Evolutionary conservation across 2,888 invertebrate genomes (phyloP), one percentile per base, ranked within the genome.

Genomic region (Elgonia sp.): DNA sequence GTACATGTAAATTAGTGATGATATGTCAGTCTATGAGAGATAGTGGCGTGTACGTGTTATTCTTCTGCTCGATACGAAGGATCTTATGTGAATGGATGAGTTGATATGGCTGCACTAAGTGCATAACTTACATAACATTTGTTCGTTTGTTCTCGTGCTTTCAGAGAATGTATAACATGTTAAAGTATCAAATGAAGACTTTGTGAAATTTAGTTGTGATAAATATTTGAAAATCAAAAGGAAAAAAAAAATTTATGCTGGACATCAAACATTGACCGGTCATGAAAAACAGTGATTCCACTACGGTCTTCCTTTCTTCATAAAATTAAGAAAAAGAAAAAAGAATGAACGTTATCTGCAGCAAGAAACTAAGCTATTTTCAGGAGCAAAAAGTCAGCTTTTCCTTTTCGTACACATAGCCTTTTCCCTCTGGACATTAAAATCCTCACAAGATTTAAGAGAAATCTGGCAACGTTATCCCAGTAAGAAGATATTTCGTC

Each of bases 391-490:
- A 83, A 83, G 83, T 79, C 20, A 65, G 65, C 77, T 79, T 69
- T 83, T 84, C 62, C 87, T 82, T 82, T 82, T 50, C 72, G 80
- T 85, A 63, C 46, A 77, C 72, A 77, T 72, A 72, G 76, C 77
- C 75, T 80, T 87, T 79, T 87, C 83, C 72, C 73, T 75, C 83
- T 80, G 83, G 83, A 87, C 87, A 84, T 87, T 87, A 87, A 87
- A 87, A 87, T 84, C 83, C 83, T 80, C 69, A 55, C 57, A 84
- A 87, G 87, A 87, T 87, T 87, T 83, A 87, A 83, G 83, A 87
- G 87, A 83, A 87, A 87, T 87, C 87, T 83, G 77, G 77, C 79
- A 86, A 83, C 77, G 86, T 86, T 86, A 86, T 86, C 83, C 62
- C 60, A 20, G 75, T 60, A 67, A 79, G 77, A 72, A 82, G 79